Evolutionary conservation across 2,797 vertebrate genomes (phyloP).

Genomic region (Pelochelys cantorii): DNA sequence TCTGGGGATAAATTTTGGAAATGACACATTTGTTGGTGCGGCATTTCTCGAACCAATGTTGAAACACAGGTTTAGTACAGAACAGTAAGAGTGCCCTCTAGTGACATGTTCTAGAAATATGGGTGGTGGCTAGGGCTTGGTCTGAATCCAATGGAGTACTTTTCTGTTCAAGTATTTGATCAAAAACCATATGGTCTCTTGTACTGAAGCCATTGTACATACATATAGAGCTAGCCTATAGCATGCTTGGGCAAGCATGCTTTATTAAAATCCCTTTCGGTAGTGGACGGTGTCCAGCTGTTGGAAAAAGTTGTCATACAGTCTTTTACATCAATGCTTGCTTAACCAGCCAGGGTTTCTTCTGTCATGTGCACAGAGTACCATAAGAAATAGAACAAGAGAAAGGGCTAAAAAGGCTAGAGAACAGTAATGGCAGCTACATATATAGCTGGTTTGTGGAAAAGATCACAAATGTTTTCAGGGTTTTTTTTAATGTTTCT

Average conservation of each 20-base stretch:
- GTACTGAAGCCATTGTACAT: neutral
- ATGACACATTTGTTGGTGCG: neutral
- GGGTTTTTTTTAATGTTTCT: neutral
- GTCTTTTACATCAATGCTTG: fast-evolving
- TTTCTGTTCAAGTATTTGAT: neutral
- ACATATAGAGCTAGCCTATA: neutral
- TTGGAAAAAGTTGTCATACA: neutral
- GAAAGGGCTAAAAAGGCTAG: neutral
- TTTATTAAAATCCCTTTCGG: neutral
- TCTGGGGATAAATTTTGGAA: neutral
- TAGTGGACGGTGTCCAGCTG: neutral
- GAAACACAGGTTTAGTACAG: neutral
- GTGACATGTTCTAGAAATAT: neutral
- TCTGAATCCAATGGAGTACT: neutral
- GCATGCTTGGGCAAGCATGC: neutral
- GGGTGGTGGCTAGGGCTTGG: neutral
- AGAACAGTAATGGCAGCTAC: neutral
- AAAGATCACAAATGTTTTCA: neutral
- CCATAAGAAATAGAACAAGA: neutral
- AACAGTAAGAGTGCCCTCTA: neutral
- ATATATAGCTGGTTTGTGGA: neutral
- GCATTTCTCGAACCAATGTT: neutral
- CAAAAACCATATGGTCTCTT: neutral
- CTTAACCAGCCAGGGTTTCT: neutral
- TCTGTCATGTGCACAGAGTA: neutral